These are phyloP conservation scores for Chitala chitala DNA, from an alignment of 2,113 vertebrate species.

Conservation along the genomic window DNA sequence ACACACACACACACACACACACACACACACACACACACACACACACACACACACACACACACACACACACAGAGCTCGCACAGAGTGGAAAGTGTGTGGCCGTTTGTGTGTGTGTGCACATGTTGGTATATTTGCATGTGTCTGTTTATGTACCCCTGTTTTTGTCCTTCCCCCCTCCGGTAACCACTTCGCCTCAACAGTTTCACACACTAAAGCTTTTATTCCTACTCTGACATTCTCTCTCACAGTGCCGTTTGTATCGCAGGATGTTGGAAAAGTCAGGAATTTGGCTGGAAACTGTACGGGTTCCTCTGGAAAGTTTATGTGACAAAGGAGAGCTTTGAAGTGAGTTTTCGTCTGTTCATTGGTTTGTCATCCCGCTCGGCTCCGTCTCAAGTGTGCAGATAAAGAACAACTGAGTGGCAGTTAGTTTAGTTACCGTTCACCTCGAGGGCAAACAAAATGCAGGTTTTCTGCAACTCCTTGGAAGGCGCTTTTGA, in stretches of 20 bases:
- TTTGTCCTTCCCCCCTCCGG: no score
- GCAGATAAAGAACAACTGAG: background rate
- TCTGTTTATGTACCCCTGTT: no score
- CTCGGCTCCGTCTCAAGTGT: background rate
- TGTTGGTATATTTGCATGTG: no score
- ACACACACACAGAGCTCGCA: no score
- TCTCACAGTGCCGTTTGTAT: background rate
- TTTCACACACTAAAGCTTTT: background rate
- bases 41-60: no score
- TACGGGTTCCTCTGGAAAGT: background rate
- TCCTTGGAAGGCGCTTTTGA: background rate
- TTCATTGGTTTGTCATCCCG: background rate
- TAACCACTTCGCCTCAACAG: background rate
- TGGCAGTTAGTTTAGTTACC: background rate
- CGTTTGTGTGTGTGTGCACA: no score
- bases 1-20: no score
- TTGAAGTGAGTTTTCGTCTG: background rate
- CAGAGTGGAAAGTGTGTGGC: no score
- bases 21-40: no score
- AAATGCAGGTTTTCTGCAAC: background rate
- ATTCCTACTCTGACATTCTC: background rate
- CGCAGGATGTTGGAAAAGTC: background rate
- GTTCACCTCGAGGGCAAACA: conserved; percentile 1
- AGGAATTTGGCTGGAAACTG: background rate
- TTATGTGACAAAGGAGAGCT: background rate